Percentiles rank a stretch among this genome's conserved stretches.
Evolutionary conservation across 2,113 vertebrate genomes (phyloP).

Genomic region (Verasper variegatus): DNA sequence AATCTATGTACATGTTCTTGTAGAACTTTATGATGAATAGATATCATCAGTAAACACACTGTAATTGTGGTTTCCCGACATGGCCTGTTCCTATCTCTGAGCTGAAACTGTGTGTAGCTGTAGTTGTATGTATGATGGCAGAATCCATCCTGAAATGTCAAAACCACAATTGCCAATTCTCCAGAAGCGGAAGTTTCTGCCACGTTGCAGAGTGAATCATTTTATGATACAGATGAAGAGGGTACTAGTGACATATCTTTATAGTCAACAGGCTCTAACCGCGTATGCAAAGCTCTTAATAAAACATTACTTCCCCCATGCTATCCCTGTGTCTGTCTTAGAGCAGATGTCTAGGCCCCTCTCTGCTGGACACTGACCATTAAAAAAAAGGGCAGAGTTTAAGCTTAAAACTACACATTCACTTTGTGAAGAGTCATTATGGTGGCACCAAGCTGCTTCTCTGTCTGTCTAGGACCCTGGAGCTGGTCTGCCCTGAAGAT

Average conservation of each 20-base stretch:
- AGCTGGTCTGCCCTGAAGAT: background rate
- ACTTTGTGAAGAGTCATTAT: slow-evolving; percentile 53
- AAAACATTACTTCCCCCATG: slow-evolving; percentile 25
- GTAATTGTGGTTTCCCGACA: background rate
- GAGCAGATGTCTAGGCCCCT: slow-evolving; percentile 23
- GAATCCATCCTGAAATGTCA: slow-evolving; percentile 30
- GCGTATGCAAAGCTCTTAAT: slow-evolving; percentile 33
- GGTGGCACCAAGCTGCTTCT: slow-evolving; percentile 23
- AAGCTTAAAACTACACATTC: slow-evolving; percentile 27
- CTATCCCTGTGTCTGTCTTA: slow-evolving; percentile 9
- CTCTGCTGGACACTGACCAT: slow-evolving; percentile 50
- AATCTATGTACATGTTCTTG: background rate
- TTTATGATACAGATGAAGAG: slow-evolving; percentile 9
- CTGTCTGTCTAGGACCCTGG: background rate
- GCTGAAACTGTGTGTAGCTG: background rate
- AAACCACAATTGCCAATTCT: slow-evolving; percentile 7
- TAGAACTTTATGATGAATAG: slow-evolving; percentile 17
- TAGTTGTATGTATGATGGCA: too few relatives aligned
- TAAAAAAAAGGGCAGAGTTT: slow-evolving; percentile 34
- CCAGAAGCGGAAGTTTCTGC: slow-evolving; percentile 9
- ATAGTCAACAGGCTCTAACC: slow-evolving; percentile 14
- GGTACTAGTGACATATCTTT: slow-evolving; percentile 5
- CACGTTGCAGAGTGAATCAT: slow-evolving; percentile 13
- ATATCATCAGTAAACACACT: slow-evolving; percentile 6
- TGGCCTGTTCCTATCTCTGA: background rate